Evolutionary conservation across 2,113 vertebrate genomes (phyloP), one percentile per base, ranked within the genome.

Genomic region (Scolopax mira): DNA sequence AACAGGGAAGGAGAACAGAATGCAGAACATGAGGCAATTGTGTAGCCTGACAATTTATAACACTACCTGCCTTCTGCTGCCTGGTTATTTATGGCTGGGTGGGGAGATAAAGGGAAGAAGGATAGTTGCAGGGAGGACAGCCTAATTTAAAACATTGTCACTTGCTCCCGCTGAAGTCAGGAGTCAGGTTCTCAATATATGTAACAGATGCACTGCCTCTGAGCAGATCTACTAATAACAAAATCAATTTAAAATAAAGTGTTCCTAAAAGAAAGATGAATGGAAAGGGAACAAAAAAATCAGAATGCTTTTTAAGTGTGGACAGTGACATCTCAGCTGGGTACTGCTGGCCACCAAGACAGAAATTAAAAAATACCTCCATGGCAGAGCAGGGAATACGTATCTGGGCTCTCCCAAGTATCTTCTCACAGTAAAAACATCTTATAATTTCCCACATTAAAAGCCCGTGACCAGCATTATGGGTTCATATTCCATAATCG

Each of bases 111-210:
- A 96, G 66, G 92, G 89, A 96, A 94, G 89, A 97, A 94, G 82
- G 69, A 97, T 95, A 79, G 77, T 67, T 83, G 49, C 80, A 91
- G 67, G 39, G 74, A 90, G 94, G 94, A 95, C 85, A 96, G 89
- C 81, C 97, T 95, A 90, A 97, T 97, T 96, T 97, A 96, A 96
- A 96, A 96, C 79, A 81, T 12, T 94, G 94, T 95, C 94, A 89
- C 87, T 94, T 70, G 83, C 54, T 94, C 49, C 74, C 1, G 23
- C 74, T 77, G 21, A 92, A 95, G 91, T 88, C 92, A 94, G 85
- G 70, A 91, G 91, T 94, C 94, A 89, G 90, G 61, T 94, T 96
- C 85, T 96, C 90, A 85, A 95, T 95, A 84, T 33, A 89, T 66
- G 64, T 89, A 95, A 93, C 77, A 87, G 83, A 88, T 81, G 28